A percentile compares a stretch with the other conserved stretches of the same genome.
phyloP scores from a whole-genome alignment of 2,113 vertebrate genomes.

The Tyrannus savana region DNA sequence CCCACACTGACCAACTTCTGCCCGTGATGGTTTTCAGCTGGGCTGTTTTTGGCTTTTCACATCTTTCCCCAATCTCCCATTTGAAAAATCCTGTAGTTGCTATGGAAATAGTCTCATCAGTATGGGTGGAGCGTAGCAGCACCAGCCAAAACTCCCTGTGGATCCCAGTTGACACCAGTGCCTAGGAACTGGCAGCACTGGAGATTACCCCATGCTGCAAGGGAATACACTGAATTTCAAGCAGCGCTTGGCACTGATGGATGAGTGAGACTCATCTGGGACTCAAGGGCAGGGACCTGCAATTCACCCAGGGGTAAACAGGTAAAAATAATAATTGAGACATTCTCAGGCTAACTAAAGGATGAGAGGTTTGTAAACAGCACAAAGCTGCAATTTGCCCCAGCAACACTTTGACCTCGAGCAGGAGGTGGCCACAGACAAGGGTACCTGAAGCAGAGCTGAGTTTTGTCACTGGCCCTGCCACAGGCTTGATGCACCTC shows the following conservation, averaged over 20 bases:
- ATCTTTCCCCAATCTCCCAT: not conserved
- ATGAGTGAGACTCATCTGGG: not conserved
- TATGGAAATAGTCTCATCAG: conserved; percentile 69
- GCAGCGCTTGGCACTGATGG: rapidly evolving
- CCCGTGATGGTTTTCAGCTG: not conserved
- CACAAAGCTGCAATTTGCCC: not conserved
- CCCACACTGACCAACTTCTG: not conserved
- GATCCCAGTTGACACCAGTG: conserved; percentile 38
- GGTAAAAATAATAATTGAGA: not conserved
- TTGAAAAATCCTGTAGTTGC: conserved; percentile 41
- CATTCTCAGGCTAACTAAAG: not conserved
- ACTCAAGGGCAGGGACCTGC: not conserved
- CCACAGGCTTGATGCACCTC: rapidly evolving
- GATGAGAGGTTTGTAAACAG: not conserved
- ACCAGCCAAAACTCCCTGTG: not conserved
- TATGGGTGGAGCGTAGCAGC: not conserved
- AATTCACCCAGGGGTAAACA: not conserved
- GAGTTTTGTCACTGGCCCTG: not conserved
- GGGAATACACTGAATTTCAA: not conserved
- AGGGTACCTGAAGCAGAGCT: not conserved
- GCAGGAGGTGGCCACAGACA: not conserved
- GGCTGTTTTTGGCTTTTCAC: not conserved
- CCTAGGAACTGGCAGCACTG: not conserved
- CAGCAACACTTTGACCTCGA: rapidly evolving
- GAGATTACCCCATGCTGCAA: not conserved